Percentiles rank a stretch among this genome's conserved stretches.
Conservation (phyloP, 2,113 vertebrate species). For the Dunckerocampus dactyliophorus region DNA sequence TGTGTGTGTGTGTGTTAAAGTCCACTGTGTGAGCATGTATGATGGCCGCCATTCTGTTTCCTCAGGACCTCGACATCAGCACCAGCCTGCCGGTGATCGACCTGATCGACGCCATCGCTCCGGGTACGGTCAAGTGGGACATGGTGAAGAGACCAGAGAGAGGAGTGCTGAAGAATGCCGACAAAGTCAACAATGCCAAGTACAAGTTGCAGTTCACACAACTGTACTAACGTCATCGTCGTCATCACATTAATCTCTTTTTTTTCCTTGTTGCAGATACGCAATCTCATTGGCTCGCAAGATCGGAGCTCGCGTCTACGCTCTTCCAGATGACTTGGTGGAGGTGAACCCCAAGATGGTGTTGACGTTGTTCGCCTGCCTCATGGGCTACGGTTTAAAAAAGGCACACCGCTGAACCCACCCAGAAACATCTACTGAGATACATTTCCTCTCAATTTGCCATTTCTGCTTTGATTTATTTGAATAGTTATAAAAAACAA, state of each 20-base stretch:
- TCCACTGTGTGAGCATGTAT: neutral
- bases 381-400: constrained; percentile 90
- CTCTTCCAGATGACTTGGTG: constrained; percentile 85
- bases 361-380: constrained; percentile 93
- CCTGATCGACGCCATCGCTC: constrained; percentile 89
- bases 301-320: constrained; percentile 92
- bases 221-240: neutral
- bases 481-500: too few species aligned
- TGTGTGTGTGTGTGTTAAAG: constrained; percentile 61
- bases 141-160: constrained; percentile 82
- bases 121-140: constrained; percentile 82
- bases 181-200: constrained; percentile 76
- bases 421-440: neutral
- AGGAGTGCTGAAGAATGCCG: constrained; percentile 77
- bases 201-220: constrained; percentile 18
- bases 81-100: constrained; percentile 93
- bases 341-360: constrained; percentile 99
- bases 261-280: constrained; percentile 72
- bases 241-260: neutral
- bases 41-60: neutral
- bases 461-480: too few species aligned
- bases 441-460: neutral
- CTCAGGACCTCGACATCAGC: constrained; percentile 88
- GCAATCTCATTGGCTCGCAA: constrained; percentile 94
- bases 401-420: constrained; percentile 58